Evolutionary conservation across 2,797 vertebrate species (phyloP), one percentile per base, ranked within the genome.

Genomic region (Dromococcyx pavoninus): DNA sequence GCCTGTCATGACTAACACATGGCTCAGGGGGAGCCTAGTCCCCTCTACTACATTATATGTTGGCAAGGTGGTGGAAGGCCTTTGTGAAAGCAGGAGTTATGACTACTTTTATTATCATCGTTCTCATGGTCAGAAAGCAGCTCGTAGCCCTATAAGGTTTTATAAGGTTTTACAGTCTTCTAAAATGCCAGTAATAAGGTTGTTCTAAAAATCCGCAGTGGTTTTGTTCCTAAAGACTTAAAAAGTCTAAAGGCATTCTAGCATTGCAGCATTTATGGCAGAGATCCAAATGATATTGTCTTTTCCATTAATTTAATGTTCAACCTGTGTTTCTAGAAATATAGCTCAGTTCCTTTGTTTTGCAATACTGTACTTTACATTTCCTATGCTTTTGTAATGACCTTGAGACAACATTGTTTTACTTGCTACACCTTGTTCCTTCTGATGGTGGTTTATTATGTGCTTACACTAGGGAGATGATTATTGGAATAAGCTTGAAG

Each of bases 221-320:
- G 24, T 75, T 88, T 89, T 60, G 14, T 64, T 86, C 72, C 56
- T 39, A 25, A 91, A 77, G 30, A 22, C 39, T 73, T 82, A 14
- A 60, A 44, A 81, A 71, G 23, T 85, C 39, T 72, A 12, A 72
- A 83, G 56, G 71, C 44, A 50, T 78, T 89, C 6, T 43, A 33
- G 62, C 58, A 84, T 35, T 86, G 53, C 73, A 80, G 72, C 32
- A 30, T 8, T 35, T 62, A 37, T 66, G 82, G 75, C 92, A 86
- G 21, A 57, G 48, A 27, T 77, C 62, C 89, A 89, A 80, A 72
- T 39, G 30, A 88, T 89, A 81, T 2, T 92, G 82, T 21, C 50
- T 78, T 88, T 92, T 81, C 85, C 56, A 69, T 91, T 78, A 92
- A 93, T 86, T 73, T 92, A 79, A 84, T 76, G 51, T 91, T 88